Percentiles rank a stretch among this genome's conserved stretches.
phyloP scores from a whole-genome alignment of 1,140 invertebrate genomes.

The Dermatophagoides farinae region DNA sequence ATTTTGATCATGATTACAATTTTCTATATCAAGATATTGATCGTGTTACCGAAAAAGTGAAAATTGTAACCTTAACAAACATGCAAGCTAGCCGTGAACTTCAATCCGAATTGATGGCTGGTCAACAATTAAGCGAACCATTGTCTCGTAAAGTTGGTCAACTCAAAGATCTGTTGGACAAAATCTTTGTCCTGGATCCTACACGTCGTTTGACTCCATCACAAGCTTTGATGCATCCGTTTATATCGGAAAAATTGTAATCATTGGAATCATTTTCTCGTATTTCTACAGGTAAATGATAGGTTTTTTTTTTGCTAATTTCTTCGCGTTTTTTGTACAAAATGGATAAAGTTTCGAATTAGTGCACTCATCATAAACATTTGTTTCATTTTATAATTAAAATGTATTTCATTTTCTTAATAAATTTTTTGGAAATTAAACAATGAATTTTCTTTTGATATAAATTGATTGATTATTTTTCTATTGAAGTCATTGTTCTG shows the following conservation, averaged over 20 bases:
- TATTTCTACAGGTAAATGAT: too few relatives aligned
- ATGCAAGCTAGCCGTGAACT: constrained; percentile 67
- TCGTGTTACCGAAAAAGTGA: constrained; percentile 94
- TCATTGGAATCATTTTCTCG: too few relatives aligned
- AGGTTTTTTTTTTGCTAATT: too few relatives aligned
- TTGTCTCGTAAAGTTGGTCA: constrained; percentile 38
- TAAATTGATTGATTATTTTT: too few relatives aligned
- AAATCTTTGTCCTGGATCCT: constrained; percentile 78
- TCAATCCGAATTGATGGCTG: constrained; percentile 60
- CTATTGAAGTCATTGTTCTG: too few relatives aligned
- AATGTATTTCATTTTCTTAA: too few relatives aligned
- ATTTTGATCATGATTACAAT: constrained; percentile 91
- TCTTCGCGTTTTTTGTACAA: too few relatives aligned
- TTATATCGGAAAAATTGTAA: constrained; percentile 77
- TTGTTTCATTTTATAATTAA: too few relatives aligned
- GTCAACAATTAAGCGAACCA: constrained; percentile 46
- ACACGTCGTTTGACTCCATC: constrained; percentile 76
- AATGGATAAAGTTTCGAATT: too few relatives aligned
- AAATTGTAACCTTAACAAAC: constrained; percentile 80
- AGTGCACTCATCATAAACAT: too few relatives aligned
- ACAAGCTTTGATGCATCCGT: constrained; percentile 81
- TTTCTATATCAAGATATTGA: constrained; percentile 94
- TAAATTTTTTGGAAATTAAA: too few relatives aligned
- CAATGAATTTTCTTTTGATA: too few relatives aligned
- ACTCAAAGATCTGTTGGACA: constrained; percentile 79